Evolutionary conservation across 92 coral and sea anemone genomes (phyloP), one percentile per base, ranked within the genome.

Genomic region (Heteractis magnifica): DNA sequence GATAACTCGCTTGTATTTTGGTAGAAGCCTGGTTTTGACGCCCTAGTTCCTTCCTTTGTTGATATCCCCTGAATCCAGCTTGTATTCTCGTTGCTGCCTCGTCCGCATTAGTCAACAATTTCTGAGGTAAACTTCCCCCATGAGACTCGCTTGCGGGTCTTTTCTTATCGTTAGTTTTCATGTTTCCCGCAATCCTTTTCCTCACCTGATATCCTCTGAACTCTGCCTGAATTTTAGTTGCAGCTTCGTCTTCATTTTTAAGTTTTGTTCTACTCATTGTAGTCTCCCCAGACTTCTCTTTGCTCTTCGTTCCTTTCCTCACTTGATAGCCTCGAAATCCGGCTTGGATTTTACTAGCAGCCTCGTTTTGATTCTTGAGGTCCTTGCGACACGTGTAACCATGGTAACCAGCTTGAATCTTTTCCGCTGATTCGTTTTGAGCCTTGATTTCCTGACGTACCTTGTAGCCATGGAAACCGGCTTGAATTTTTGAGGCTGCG

Each of bases 401-500:
- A 83, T 91, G 96, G 90, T 89, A 92, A 83, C 92, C 88, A 77
- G 98, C 97, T 79, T 96, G 98, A 77, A 95, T 93, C 65, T 82
- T 75, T 23, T 77, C 83, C 23, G 98, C 98, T 12, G 98, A 98
- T 49, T 48, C 82, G 81, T 91, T 78, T 41, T 84, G 60, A 16
- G 21, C 52, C 34, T 84, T 80, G 56, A 75, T 80, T 71, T 88
- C 77, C 71, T 79, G 85, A 34, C 94, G 89, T 34, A 86, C 80
- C 75, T 44, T 84, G 93, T 92, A 91, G n/a, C 97, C 98, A 82
- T 93, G 95, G 89, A 88, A 94, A 82, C 92, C 86, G 65, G 98
- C 98, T 77, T 95, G 99, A 78, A 96, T 92, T 75, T 88, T 76
- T 15, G 85, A 81, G 10, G 99, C 99, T 13, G 99, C 99, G 52